phyloP scores from a whole-genome alignment of 2,113 vertebrate species.

The Gallinago jamesoni region DNA sequence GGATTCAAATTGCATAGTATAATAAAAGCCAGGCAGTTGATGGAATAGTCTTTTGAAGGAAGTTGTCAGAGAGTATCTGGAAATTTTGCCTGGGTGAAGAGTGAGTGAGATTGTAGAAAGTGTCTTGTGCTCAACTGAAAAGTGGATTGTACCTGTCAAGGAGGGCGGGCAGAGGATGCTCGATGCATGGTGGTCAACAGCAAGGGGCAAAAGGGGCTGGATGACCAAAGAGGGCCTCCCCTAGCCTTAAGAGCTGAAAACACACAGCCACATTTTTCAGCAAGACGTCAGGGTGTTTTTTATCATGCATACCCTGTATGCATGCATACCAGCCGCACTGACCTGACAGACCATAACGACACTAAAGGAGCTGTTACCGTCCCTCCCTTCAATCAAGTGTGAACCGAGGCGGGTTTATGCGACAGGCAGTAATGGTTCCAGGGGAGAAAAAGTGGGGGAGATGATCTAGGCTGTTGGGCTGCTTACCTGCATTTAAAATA shows the following conservation, averaged over 20 bases:
- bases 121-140: background rate
- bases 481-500: background rate
- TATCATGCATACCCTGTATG: background rate
- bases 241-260: background rate
- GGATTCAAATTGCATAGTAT: background rate
- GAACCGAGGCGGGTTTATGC: constrained; percentile 5
- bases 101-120: background rate
- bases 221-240: background rate
- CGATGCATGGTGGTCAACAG: background rate
- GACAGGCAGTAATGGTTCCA: constrained; percentile 25
- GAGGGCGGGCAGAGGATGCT: background rate
- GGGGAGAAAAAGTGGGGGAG: background rate
- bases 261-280: background rate
- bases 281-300: background rate
- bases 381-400: constrained; percentile 37
- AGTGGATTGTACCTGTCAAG: background rate
- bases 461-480: background rate
- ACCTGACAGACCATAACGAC: constrained; percentile 32
- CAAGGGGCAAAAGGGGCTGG: background rate
- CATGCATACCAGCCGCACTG: background rate
- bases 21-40: constrained; percentile 14
- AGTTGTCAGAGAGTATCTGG: constrained; percentile 14
- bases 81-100: constrained; percentile 9
- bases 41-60: background rate
- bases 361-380: constrained; percentile 44